A percentile compares a stretch with the other conserved stretches of the same genome.
Evolutionary conservation across 2,113 vertebrate species (phyloP).

Genomic region (Syngnathus typhle): DNA sequence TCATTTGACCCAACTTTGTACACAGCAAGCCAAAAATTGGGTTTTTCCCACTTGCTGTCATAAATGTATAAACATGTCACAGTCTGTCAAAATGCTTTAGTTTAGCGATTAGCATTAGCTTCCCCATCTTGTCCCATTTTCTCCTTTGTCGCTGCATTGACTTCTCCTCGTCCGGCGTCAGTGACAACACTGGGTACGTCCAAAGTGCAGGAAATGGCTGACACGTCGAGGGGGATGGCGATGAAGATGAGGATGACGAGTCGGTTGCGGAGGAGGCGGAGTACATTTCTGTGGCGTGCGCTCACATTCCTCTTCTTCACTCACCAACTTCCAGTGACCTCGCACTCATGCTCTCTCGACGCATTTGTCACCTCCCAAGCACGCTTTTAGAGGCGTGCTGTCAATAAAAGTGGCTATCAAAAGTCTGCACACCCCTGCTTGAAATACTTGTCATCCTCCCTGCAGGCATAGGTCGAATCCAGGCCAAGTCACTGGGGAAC

Average conservation of each 20-base stretch:
- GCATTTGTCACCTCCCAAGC: constrained; percentile 28
- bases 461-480: constrained; percentile 86
- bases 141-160: too few relatives aligned
- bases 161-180: too few relatives aligned
- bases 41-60: too few relatives aligned
- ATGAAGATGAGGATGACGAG: constrained; percentile 7
- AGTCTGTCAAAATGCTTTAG: too few relatives aligned
- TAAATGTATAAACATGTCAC: too few relatives aligned
- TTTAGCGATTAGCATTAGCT: too few relatives aligned
- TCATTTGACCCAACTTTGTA: too few relatives aligned
- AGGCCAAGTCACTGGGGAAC: constrained; percentile 95
- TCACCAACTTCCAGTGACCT: constrained; percentile 44
- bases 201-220: constrained; percentile 27
- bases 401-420: not conserved
- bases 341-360: constrained; percentile 23
- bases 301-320: constrained; percentile 53
- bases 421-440: not conserved
- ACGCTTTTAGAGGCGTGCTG: constrained; percentile 6
- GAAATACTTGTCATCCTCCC: constrained; percentile 38
- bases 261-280: constrained; percentile 32
- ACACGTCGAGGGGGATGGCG: constrained; percentile 33
- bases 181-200: not conserved
- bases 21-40: too few relatives aligned
- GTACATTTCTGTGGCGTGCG: constrained; percentile 38
- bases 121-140: too few relatives aligned